A percentile compares a stretch with the other conserved stretches of the same genome.
phyloP scores from a whole-genome alignment of 2,113 vertebrate genomes.

The Phaethon lepturus region DNA sequence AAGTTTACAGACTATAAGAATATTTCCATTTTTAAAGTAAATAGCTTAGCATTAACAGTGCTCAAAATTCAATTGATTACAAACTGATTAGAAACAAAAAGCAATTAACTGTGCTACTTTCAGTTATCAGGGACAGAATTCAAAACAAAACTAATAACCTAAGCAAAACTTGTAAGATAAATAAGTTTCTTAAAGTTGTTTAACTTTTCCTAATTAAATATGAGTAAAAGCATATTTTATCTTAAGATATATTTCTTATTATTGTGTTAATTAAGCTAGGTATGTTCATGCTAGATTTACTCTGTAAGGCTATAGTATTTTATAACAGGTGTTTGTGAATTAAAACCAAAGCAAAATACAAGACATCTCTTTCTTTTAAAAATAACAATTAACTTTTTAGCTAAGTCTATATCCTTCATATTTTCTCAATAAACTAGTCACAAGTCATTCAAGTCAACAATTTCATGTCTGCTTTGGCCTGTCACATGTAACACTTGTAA shows the following conservation, averaged over 20 bases:
- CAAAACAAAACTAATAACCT: not conserved
- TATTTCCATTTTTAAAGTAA: not conserved
- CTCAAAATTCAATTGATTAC: not conserved
- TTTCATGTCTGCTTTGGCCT: not conserved
- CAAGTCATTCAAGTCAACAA: not conserved
- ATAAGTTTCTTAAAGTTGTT: not conserved
- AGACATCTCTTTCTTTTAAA: not conserved
- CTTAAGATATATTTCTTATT: not conserved
- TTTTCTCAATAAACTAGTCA: not conserved
- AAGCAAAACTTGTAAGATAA: not conserved
- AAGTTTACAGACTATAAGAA: not conserved
- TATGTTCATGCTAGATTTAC: not conserved
- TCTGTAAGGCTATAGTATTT: not conserved
- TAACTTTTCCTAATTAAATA: not conserved
- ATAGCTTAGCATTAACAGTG: not conserved
- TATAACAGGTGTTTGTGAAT: not conserved
- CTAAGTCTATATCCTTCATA: not conserved
- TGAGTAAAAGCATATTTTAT: not conserved
- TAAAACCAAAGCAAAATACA: not conserved
- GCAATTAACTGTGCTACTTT: not conserved
- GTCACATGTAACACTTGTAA: not conserved
- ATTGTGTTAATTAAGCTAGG: not conserved
- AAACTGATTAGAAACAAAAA: not conserved
- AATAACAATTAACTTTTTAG: not conserved
- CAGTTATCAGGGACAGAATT: not conserved